phyloP scores from a whole-genome alignment of 2,113 vertebrate genomes.

The Labeo rohita region DNA sequence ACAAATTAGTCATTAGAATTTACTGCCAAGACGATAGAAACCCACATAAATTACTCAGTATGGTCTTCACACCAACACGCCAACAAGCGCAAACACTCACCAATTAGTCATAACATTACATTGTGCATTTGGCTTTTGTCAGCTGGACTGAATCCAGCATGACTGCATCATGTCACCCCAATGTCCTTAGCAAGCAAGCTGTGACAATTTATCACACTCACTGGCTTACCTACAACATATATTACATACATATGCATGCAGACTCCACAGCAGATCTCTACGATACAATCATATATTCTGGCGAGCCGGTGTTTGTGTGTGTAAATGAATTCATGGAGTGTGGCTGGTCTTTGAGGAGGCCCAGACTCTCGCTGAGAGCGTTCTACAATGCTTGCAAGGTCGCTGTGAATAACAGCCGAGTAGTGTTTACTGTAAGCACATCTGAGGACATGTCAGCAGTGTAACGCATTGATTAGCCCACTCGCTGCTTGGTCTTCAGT shows the following conservation, averaged over 20 bases:
- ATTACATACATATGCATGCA: not conserved
- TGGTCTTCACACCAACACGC: constrained; percentile 34
- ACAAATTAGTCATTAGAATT: constrained; percentile 53
- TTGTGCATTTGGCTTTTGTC: constrained; percentile 51
- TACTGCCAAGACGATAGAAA: constrained; percentile 48
- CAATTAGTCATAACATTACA: constrained; percentile 50
- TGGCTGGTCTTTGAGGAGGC: constrained; percentile 15
- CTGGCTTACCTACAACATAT: not conserved
- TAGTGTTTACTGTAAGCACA: constrained; percentile 28
- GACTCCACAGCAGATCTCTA: not conserved
- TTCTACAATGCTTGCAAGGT: constrained; percentile 32
- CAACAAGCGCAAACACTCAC: constrained; percentile 45
- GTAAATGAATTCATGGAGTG: not conserved
- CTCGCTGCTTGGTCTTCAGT: constrained; percentile 26
- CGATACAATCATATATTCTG: not conserved
- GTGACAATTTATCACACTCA: constrained; percentile 19
- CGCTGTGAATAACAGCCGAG: constrained; percentile 18
- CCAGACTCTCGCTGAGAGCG: not conserved
- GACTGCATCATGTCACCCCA: constrained; percentile 20
- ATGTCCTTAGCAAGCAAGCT: not conserved
- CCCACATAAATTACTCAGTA: constrained; percentile 41
- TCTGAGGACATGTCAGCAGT: constrained; percentile 18
- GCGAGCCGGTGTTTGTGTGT: not conserved
- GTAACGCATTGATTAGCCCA: constrained; percentile 24
- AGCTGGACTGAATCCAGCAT: constrained; percentile 19